Percentiles rank a stretch among this genome's conserved stretches.
Evolutionary conservation across 2,797 vertebrate genomes (phyloP).

Genomic region (Acestrorhynchus altus): DNA sequence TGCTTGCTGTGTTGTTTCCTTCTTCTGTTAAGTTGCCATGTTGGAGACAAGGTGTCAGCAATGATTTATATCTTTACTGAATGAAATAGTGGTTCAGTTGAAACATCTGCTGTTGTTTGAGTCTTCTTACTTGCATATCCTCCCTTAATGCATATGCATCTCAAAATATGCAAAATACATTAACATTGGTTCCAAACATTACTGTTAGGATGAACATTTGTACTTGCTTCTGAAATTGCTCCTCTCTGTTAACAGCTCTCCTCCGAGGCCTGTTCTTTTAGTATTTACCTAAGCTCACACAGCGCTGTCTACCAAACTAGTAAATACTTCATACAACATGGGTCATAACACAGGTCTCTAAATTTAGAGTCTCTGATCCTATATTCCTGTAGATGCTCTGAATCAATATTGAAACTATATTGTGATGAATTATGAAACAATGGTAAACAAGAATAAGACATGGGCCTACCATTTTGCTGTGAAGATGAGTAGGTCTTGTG

Average conservation of each 20-base stretch:
- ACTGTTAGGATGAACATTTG: background rate
- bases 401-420: background rate
- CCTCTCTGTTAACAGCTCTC: background rate
- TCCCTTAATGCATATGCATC: too few relatives aligned
- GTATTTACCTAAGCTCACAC: background rate
- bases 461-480: background rate
- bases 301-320: background rate
- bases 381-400: background rate
- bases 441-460: background rate
- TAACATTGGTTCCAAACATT: background rate
- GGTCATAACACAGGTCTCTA: background rate
- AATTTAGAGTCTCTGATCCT: background rate
- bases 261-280: background rate
- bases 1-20: too few relatives aligned
- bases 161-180: too few relatives aligned
- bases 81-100: too few relatives aligned
- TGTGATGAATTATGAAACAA: constrained; percentile 10
- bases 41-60: too few relatives aligned
- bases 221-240: background rate
- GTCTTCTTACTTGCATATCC: too few relatives aligned
- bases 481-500: background rate
- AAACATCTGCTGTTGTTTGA: too few relatives aligned
- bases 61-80: too few relatives aligned
- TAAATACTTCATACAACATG: constrained; percentile 13
- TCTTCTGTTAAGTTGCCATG: too few relatives aligned